Conservation (phyloP, 2,888 invertebrate genomes). For the Myopa tessellatipennis region DNA sequence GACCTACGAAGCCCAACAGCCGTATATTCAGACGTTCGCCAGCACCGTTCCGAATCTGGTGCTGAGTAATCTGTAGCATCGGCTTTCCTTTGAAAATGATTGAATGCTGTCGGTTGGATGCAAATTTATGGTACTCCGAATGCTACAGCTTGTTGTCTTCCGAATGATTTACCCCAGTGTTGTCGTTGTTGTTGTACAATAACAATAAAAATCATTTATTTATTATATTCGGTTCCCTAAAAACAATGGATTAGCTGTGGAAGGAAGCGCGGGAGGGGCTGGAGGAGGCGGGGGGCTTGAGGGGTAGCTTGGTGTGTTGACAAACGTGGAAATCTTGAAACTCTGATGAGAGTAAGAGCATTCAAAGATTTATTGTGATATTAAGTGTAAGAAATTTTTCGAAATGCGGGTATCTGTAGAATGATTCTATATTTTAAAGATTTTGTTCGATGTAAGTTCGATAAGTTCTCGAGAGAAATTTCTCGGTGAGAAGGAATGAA, state of each 20-base stretch:
- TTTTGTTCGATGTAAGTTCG: too few species aligned
- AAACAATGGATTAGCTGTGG: neutral
- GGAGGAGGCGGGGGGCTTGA: too few species aligned
- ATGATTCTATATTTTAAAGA: too few species aligned
- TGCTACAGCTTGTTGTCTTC: constrained; percentile 41
- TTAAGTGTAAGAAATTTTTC: neutral
- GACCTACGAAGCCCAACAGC: constrained; percentile 14
- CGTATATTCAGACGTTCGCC: constrained; percentile 15
- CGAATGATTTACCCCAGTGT: constrained; percentile 43
- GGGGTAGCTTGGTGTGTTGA: too few species aligned
- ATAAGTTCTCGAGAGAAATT: too few species aligned
- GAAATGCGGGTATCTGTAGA: neutral
- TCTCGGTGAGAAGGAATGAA: too few species aligned
- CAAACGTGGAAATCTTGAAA: neutral
- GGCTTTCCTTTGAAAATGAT: constrained; percentile 41
- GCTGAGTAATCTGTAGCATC: constrained; percentile 39
- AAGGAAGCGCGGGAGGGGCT: too few species aligned
- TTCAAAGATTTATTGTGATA: neutral
- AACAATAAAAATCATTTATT: constrained; percentile 52
- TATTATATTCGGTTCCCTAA: constrained; percentile 17
- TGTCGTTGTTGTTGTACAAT: constrained; percentile 49
- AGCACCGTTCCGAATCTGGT: constrained; percentile 27
- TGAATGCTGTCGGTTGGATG: constrained; percentile 47
- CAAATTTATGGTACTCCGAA: constrained; percentile 41
- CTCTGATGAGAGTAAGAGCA: neutral